phyloP scores from a whole-genome alignment of 2,113 vertebrate genomes.

The Tichodroma muraria region DNA sequence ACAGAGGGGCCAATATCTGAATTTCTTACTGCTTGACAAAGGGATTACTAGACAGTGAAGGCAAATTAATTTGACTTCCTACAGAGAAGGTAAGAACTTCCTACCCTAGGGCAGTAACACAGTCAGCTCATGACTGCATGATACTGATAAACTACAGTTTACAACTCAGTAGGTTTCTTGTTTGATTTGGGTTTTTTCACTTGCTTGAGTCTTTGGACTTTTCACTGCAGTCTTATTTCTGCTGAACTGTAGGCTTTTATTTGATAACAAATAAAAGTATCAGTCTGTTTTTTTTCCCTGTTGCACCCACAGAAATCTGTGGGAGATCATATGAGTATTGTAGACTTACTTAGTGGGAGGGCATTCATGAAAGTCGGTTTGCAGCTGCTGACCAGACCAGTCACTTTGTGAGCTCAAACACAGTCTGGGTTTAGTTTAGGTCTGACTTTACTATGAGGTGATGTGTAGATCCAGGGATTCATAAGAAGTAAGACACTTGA shows the following conservation, averaged over 20 bases:
- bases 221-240: neutral
- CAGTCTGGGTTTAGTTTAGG: neutral
- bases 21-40: slow-evolving; percentile 27
- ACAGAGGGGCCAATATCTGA: neutral
- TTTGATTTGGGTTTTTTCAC: slow-evolving; percentile 28
- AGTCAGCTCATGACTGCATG: slow-evolving; percentile 31
- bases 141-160: slow-evolving; percentile 51
- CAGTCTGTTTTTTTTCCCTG: neutral
- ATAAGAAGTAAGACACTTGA: neutral
- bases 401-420: neutral
- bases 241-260: neutral
- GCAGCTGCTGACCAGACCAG: neutral
- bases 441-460: neutral
- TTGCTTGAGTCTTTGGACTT: slow-evolving; percentile 14
- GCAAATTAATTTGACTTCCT: slow-evolving; percentile 51
- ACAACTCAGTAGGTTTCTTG: slow-evolving; percentile 23
- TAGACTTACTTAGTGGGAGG: neutral
- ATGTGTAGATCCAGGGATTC: neutral
- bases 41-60: slow-evolving; percentile 36
- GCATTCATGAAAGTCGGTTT: neutral
- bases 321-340: neutral
- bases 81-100: slow-evolving; percentile 45
- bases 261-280: slow-evolving; percentile 2
- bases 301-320: neutral
- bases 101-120: slow-evolving; percentile 11